These are phyloP conservation scores for Chelidonichthys spinosus DNA, from an alignment of 2,797 vertebrate species.

Conservation along the genomic window DNA sequence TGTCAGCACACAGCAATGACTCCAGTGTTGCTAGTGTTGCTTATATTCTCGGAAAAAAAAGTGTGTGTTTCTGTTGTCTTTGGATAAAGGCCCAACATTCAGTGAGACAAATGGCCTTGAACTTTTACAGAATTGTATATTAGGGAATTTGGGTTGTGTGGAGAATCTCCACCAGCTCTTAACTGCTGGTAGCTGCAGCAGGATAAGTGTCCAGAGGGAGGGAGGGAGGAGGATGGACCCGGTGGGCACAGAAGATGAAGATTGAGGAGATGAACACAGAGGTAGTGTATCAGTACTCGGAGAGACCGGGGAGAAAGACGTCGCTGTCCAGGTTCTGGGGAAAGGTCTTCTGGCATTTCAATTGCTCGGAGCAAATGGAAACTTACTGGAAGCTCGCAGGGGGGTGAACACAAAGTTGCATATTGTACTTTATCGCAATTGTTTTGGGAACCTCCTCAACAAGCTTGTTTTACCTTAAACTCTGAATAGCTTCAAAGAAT, in stretches of 20 bases:
- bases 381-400: slow-evolving; percentile 42
- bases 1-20: slow-evolving; percentile 20
- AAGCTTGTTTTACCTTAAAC: slow-evolving; percentile 10
- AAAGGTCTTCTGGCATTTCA: slow-evolving; percentile 49
- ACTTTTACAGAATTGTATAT: slow-evolving; percentile 33
- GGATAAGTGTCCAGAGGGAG: slow-evolving; percentile 27
- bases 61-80: slow-evolving; percentile 6
- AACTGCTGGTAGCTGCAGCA: slow-evolving; percentile 26
- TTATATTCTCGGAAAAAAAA: slow-evolving; percentile 1
- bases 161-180: slow-evolving; percentile 20
- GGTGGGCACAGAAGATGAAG: slow-evolving; percentile 49
- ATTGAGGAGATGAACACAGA: slow-evolving; percentile 55
- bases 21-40: slow-evolving; percentile 3
- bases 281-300: slow-evolving; percentile 33
- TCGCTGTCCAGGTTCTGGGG: slow-evolving; percentile 30
- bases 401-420: slow-evolving; percentile 23
- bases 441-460: slow-evolving; percentile 8
- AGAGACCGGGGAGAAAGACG: slow-evolving; percentile 47
- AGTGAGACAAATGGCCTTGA: slow-evolving; percentile 51
- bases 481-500: background rate
- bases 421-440: slow-evolving; percentile 30
- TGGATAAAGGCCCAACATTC: slow-evolving; percentile 28
- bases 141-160: slow-evolving; percentile 17
- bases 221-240: slow-evolving; percentile 25
- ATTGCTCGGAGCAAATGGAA: slow-evolving; percentile 48